These are phyloP conservation scores for Galago senegalensis DNA, from an alignment of 2,797 vertebrate species.

Conservation along the genomic window DNA sequence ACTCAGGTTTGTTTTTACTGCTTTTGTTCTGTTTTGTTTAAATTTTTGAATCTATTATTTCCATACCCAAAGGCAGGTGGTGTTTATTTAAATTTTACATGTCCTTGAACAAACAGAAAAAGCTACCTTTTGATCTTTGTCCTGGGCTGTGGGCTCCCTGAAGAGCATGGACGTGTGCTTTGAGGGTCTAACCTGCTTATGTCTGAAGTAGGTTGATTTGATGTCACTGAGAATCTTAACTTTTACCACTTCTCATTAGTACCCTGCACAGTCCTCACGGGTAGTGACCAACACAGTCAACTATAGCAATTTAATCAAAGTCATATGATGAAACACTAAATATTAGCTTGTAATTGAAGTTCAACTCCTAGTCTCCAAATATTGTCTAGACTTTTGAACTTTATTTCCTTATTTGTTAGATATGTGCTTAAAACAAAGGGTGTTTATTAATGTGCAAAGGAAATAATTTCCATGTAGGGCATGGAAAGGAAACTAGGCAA, in stretches of 20 bases:
- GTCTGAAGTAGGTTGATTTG: neutral
- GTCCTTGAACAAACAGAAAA: neutral
- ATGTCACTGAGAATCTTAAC: neutral
- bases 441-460: neutral
- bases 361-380: neutral
- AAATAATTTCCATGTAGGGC: neutral
- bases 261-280: neutral
- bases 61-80: neutral
- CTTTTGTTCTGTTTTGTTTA: neutral
- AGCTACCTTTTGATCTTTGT: neutral
- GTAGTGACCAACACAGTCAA: neutral
- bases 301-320: neutral
- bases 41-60: neutral
- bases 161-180: neutral
- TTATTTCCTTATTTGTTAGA: neutral
- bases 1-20: constrained; percentile 91
- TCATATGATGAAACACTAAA: neutral
- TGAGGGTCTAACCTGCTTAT: neutral
- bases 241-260: neutral
- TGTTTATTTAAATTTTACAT: neutral
- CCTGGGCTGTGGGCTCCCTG: neutral
- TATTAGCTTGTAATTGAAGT: neutral
- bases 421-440: neutral
- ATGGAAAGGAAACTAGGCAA: neutral
- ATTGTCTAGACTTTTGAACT: neutral